Evolutionary conservation across 2,113 vertebrate species (phyloP).

Genomic region (Anolis sagrei): DNA sequence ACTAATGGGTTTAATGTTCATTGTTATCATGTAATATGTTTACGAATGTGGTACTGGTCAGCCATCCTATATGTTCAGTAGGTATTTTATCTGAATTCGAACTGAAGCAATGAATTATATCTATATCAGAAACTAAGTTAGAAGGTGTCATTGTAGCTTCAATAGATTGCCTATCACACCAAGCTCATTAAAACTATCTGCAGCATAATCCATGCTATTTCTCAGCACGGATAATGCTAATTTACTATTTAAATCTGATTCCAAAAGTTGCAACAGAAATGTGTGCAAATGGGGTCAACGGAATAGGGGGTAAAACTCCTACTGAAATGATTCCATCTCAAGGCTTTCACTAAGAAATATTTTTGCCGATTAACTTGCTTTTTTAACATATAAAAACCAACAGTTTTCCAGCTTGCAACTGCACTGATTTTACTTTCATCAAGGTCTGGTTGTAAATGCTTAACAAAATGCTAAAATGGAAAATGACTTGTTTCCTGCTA

Average conservation of each 20-base stretch:
- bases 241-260: slow-evolving; percentile 29
- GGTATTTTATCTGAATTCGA: background rate
- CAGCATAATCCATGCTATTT: background rate
- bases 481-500: background rate
- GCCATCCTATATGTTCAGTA: background rate
- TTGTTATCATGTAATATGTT: background rate
- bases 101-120: background rate
- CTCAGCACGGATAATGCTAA: slow-evolving; percentile 15
- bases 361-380: background rate
- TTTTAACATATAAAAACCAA: background rate
- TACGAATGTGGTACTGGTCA: background rate
- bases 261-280: slow-evolving; percentile 31
- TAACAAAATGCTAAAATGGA: background rate
- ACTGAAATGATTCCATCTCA: background rate
- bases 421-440: background rate
- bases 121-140: background rate
- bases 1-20: no score
- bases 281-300: slow-evolving; percentile 24
- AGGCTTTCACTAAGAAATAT: background rate
- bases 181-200: slow-evolving; percentile 19
- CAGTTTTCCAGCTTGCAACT: slow-evolving; percentile 19
- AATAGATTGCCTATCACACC: background rate
- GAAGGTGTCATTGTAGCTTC: background rate
- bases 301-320: background rate
- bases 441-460: background rate